A percentile compares a stretch with the other conserved stretches of the same genome.
Evolutionary conservation across 2,797 vertebrate genomes (phyloP).

Genomic region (Emydoidea blandingii): DNA sequence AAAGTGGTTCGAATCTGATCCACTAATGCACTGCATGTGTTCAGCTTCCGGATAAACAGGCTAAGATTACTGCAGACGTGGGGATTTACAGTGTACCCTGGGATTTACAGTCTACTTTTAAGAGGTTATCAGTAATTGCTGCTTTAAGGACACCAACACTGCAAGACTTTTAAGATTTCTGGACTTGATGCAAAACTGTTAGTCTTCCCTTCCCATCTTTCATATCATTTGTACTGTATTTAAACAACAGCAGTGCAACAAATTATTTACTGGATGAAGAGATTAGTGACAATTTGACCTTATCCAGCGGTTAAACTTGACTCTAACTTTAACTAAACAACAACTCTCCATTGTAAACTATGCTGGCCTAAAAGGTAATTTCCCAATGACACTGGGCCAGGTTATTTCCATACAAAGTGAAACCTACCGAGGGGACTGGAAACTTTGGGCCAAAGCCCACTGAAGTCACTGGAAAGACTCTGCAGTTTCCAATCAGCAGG

Average conservation of each 20-base stretch:
- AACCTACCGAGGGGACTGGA: not conserved
- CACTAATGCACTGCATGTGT: not conserved
- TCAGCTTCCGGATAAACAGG: conserved; percentile 17
- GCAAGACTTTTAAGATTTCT: not conserved
- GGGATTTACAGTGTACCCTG: not conserved
- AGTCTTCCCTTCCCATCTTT: not conserved
- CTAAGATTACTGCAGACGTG: conserved; percentile 22
- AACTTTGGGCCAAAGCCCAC: not conserved
- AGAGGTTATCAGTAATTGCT: not conserved
- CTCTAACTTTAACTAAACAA: not conserved
- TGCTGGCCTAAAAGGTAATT: not conserved
- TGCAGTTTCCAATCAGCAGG: not conserved
- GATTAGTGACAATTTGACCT: not conserved
- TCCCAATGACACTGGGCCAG: not conserved
- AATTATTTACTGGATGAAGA: conserved; percentile 1
- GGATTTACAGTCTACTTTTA: not conserved
- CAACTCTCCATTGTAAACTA: not conserved
- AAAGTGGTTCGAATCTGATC: conserved; percentile 28
- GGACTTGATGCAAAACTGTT: not conserved
- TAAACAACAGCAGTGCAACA: not conserved
- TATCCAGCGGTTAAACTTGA: not conserved
- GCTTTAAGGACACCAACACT: not conserved
- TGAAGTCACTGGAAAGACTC: not conserved
- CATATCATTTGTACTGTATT: not conserved
- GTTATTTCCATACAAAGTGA: not conserved